Percentiles rank a stretch among this genome's conserved stretches.
These are phyloP conservation scores for Erebia palarica DNA, from an alignment of 2,888 invertebrate genomes.

Conservation along the genomic window DNA sequence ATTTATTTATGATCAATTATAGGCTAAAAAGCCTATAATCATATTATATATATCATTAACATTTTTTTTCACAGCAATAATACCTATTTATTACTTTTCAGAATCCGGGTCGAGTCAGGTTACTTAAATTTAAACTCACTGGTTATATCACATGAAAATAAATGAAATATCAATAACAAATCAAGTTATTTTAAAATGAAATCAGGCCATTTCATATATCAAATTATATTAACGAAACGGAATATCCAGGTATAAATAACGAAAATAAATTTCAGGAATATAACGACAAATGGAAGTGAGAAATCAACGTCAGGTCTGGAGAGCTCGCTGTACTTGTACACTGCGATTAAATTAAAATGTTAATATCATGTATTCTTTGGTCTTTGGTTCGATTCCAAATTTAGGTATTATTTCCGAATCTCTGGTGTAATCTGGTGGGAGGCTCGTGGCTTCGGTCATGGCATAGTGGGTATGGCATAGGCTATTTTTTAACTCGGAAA, in stretches of 20 bases:
- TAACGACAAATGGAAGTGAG: conserved; percentile 22
- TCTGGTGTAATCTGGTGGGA: no score
- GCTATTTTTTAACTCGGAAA: no score
- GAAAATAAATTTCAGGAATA: conserved; percentile 14
- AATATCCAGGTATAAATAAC: conserved; percentile 18
- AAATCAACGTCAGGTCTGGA: conserved; percentile 17
- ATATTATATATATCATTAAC: no score
- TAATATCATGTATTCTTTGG: neutral
- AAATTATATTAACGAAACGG: conserved; percentile 20
- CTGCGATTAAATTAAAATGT: neutral
- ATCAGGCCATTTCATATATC: neutral
- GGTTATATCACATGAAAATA: no score
- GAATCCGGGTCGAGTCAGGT: neutral
- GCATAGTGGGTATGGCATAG: no score
- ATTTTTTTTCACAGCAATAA: no score
- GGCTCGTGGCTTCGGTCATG: no score
- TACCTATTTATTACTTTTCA: neutral
- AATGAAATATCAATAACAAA: neutral
- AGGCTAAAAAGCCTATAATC: no score
- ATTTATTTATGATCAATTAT: no score
- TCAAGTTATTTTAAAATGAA: conserved; percentile 2
- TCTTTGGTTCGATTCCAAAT: no score
- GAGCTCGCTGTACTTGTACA: neutral
- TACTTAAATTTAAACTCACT: no score
- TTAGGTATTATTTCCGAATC: no score